A percentile compares a stretch with the other conserved stretches of the same genome.
Evolutionary conservation across 2,113 vertebrate genomes (phyloP).

Genomic region (Pseudorhombus dupliciocellatus): DNA sequence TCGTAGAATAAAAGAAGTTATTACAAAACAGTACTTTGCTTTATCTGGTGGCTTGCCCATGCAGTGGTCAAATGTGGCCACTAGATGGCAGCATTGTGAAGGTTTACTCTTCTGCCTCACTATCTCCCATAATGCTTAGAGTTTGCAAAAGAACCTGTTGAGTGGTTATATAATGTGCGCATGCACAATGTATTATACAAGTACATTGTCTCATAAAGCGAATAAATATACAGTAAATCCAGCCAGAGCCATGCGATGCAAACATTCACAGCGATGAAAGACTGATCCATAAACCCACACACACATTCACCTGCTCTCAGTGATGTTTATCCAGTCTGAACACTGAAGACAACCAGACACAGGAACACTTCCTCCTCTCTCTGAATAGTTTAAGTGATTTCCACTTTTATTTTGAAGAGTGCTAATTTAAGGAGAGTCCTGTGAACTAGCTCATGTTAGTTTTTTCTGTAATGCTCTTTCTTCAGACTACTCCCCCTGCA

Average conservation of each 20-base stretch:
- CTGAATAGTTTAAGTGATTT: conserved; percentile 2
- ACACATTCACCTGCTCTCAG: not conserved
- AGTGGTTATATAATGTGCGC: not conserved
- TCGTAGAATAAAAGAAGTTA: conserved; percentile 4
- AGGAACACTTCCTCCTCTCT: conserved; percentile 19
- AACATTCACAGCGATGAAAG: conserved; percentile 28
- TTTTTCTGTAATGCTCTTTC: not conserved
- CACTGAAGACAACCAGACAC: conserved; percentile 38
- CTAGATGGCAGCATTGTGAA: conserved; percentile 24
- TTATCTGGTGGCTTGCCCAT: too few relatives aligned
- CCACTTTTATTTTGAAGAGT: not conserved
- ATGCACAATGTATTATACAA: not conserved
- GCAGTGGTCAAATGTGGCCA: conserved; percentile 1
- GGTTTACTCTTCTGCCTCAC: not conserved
- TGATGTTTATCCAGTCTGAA: conserved; percentile 23
- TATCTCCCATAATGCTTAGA: not conserved
- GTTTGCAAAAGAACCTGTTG: not conserved
- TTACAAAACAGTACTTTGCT: not conserved
- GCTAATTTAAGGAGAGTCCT: not conserved
- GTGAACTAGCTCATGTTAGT: not conserved
- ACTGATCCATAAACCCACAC: conserved; percentile 1
- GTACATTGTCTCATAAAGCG: conserved; percentile 13
- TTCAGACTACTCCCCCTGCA: not conserved
- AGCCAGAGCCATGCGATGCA: not conserved
- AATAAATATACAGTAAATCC: conserved; percentile 10